phyloP scores from a whole-genome alignment of 2,797 vertebrate genomes.

The Orientallactaga sibirica region DNA sequence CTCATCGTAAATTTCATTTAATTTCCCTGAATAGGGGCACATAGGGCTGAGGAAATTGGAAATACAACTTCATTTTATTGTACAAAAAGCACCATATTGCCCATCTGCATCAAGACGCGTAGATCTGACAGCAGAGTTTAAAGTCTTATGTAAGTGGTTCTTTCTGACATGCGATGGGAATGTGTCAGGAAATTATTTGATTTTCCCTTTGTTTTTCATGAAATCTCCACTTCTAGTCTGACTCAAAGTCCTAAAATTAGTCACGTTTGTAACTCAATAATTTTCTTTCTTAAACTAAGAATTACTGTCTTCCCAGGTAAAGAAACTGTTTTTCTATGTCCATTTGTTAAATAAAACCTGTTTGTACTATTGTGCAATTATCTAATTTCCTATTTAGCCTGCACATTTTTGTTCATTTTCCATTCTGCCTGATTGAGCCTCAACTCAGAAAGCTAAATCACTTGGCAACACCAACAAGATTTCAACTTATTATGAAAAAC shows the following conservation, averaged over 20 bases:
- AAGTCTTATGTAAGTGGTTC: background rate
- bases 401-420: background rate
- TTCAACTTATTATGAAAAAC: background rate
- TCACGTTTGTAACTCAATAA: background rate
- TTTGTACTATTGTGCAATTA: no score
- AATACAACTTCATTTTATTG: background rate
- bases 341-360: no score
- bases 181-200: background rate
- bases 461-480: background rate
- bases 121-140: background rate
- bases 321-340: background rate
- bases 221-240: no score
- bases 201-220: no score
- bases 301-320: no score
- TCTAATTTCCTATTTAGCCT: background rate
- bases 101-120: background rate
- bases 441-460: background rate
- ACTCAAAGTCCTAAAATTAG: background rate
- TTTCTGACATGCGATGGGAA: background rate
- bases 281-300: background rate
- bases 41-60: no score
- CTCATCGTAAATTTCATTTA: no score
- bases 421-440: background rate
- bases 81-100: background rate
- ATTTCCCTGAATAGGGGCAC: no score